Base-by-base conservation (phyloP, 2,113 vertebrate species). In the Podarcis muralis region DNA sequence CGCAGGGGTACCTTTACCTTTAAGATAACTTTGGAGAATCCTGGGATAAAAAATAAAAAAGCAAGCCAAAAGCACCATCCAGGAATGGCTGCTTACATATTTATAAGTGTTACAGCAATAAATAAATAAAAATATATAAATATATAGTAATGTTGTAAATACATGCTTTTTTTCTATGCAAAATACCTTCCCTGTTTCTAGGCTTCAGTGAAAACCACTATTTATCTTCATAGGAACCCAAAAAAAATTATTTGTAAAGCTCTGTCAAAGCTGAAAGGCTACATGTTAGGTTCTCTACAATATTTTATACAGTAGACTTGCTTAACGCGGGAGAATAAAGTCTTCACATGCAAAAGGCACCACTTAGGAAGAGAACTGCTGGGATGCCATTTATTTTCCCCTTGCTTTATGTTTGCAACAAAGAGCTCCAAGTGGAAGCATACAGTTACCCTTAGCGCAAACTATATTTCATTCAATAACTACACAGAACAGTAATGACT, bases 301-400 rank as follows among this genome's bases (percentile, higher is more conserved):
- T 72, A 77, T 68, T 11, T 84, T 78, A 27, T 35, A 85, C 30
- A 83, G 30, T 37, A 86, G 81, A 91, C 85, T 48, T 37, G 2
- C 65, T 75, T 75, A 66, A 65, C 78, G 85, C 74, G 88, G 43
- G 77, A 32, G 86, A 87, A 23, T 43, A 88, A 93, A 69, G 13
- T 43, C 40, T 85, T 85, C 83, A 59, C 83, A 88, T 88, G 84
- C 40, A 16, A 68, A 86, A 68, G 83, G 82, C 23, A 92, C 66
- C 59, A 65, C n/a, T 89, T 89, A 85, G n/a, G 75, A 91, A n/a
- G 20, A 72, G 86, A 88, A 84, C 15, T 66, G 68, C 81, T 48
- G 68, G 85, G 87, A 91, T 83, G 59, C 90, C 87, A 91, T 7
- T 69, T 27, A 86, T 81, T 93, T 90, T 89, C 43, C 35, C 87